Evolutionary conservation across 2,888 invertebrate species (phyloP).

Genomic region (Lampropteryx suffumata): DNA sequence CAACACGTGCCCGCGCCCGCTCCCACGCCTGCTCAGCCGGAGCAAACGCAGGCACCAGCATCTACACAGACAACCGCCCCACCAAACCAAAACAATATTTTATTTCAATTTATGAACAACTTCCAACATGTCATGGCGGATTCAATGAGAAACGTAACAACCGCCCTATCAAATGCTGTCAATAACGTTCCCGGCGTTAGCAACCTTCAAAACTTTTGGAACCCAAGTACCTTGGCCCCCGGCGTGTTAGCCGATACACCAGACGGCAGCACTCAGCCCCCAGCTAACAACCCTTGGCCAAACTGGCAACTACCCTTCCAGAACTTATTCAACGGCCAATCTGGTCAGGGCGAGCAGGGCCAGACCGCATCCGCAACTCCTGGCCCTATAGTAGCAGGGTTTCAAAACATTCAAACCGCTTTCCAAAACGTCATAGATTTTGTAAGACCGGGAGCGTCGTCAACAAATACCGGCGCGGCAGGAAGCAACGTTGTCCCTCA

Average conservation of each 20-base stretch:
- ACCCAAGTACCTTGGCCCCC: neutral
- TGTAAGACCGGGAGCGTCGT: neutral
- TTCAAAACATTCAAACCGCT: neutral
- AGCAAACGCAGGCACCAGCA: too few relatives aligned
- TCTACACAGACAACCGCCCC: neutral
- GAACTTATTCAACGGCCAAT: neutral
- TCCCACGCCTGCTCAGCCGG: neutral
- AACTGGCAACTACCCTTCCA: conserved; percentile 3
- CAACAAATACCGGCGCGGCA: neutral
- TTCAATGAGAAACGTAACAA: neutral
- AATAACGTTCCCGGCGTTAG: neutral
- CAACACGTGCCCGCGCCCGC: conserved; percentile 6
- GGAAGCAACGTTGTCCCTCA: conserved; percentile 8
- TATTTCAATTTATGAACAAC: neutral
- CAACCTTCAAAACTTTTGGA: neutral
- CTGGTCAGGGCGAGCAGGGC: neutral
- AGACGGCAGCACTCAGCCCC: neutral
- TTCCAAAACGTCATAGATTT: neutral
- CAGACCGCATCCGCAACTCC: neutral
- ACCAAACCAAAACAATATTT: neutral
- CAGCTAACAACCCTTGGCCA: neutral
- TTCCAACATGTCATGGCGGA: neutral
- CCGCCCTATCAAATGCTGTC: neutral
- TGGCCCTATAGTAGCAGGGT: neutral
- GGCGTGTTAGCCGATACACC: conserved; percentile 24